Conservation (phyloP, 1,140 invertebrate genomes). For the Nautilus pompilius region DNA sequence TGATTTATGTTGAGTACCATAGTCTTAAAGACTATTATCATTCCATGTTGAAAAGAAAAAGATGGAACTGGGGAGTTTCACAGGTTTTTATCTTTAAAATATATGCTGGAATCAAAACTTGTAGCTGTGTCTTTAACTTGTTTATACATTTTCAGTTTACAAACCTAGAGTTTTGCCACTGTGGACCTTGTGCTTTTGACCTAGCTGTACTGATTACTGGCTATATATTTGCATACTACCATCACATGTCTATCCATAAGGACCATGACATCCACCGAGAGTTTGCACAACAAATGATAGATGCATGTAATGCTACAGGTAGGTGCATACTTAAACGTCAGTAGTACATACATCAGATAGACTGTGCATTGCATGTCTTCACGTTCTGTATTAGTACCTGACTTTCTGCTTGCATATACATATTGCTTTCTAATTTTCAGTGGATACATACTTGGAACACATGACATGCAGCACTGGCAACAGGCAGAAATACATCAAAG, state of each 20-base stretch:
- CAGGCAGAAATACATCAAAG: constrained; percentile 15
- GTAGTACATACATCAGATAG: not conserved
- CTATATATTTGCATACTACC: constrained; percentile 33
- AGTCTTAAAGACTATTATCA: too few relatives aligned
- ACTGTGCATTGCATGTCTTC: not conserved
- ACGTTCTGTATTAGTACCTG: too few relatives aligned
- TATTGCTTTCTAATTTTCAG: constrained; percentile 15
- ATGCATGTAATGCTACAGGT: constrained; percentile 29
- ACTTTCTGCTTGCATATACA: not conserved
- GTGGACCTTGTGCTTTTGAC: constrained; percentile 35
- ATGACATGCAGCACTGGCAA: constrained; percentile 24
- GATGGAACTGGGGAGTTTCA: too few relatives aligned
- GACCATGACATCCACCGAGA: constrained; percentile 25
- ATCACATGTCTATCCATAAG: constrained; percentile 26
- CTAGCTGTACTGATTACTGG: constrained; percentile 32
- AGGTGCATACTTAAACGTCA: not conserved
- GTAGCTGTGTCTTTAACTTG: too few relatives aligned
- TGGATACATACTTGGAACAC: constrained; percentile 22
- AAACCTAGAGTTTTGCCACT: constrained; percentile 31
- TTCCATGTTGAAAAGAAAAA: too few relatives aligned
- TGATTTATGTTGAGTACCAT: too few relatives aligned
- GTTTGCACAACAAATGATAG: constrained; percentile 29
- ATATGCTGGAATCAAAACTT: too few relatives aligned
- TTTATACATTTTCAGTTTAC: constrained; percentile 30
- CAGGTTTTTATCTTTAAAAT: too few relatives aligned